Conservation (phyloP, 2,113 vertebrate species). For the Hemiscyllium ocellatum region DNA sequence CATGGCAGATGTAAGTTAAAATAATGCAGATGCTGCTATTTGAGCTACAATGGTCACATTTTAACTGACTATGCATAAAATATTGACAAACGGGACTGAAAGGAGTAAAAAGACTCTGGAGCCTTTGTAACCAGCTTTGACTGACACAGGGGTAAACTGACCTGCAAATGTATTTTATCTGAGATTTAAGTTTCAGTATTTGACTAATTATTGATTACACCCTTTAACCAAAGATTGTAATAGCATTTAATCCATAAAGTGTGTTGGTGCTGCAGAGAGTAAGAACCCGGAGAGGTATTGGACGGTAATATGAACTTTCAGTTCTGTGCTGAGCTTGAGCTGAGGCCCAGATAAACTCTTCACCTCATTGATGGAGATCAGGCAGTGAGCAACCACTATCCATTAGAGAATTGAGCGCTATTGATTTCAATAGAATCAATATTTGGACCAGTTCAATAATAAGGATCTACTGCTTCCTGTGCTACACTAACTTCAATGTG, state of each 20-base stretch:
- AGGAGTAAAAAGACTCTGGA: neutral
- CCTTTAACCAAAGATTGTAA: constrained; percentile 1
- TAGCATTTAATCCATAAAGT: neutral
- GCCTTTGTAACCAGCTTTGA: neutral
- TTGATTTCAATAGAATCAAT: neutral
- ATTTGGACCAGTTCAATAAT: neutral
- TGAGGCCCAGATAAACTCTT: neutral
- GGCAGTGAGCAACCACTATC: neutral
- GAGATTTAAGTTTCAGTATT: constrained; percentile 12
- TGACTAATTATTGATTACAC: constrained; percentile 28
- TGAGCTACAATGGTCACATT: neutral
- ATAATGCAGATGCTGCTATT: neutral
- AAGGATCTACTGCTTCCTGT: neutral
- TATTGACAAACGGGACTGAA: neutral
- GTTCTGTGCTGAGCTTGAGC: neutral
- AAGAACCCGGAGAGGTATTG: neutral
- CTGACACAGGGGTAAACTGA: neutral
- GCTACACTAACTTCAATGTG: neutral
- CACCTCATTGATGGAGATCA: neutral
- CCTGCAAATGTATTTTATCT: constrained; percentile 16
- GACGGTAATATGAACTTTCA: neutral
- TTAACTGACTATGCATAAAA: constrained; percentile 6
- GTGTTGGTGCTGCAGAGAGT: neutral
- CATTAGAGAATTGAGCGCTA: neutral
- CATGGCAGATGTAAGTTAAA: neutral